Evolutionary conservation across 2,888 invertebrate genomes (phyloP), one percentile per base, ranked within the genome.

Genomic region (Orchesellides sinensis): DNA sequence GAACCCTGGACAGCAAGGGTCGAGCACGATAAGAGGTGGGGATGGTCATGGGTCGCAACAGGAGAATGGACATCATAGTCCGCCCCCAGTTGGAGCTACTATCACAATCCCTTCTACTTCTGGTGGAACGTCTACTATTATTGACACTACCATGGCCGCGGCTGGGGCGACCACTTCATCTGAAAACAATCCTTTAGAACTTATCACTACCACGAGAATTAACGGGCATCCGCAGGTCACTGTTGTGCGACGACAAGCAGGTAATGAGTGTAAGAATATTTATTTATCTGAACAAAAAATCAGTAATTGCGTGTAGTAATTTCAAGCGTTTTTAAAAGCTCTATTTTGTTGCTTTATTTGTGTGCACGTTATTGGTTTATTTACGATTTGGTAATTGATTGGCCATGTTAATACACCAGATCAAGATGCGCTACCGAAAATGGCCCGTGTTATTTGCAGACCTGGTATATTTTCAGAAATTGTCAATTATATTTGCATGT

Each of bases 71-170:
- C 78, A 83, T 27, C 83, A 73, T 32, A 68, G 66, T 17, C 83
- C 83, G 6, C 83, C 83, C 19, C 78, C 83, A 0, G 83, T 83
- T 10, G 83, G 83, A 47, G 83, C 83, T 17, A 83, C 77, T 1
- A 83, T 83, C 14, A 83, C 83, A 61, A 78, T 83, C 17, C 73
- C 81, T 14, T 81, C 81, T 4, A 81, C 81, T 2, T 81, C 81
- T 12, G 81, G 74, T 23, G 81, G 49, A 1, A 1, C 74, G 2
- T 68, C 73, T 0, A 74, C 81, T 17, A 81, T 81, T 2, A 81
- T 81, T 27, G 74, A 81, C 29, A 74, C 74, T 14, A 69, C 81
- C 17, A 81, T 81, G 81, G 74, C 81, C 25, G 81, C 81, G 47
- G 81, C 81, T 5, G 61, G 69, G 54, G 73, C 80, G 3, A 47